Evolutionary conservation across 2,113 vertebrate genomes (phyloP), one percentile per base, ranked within the genome.

Genomic region (Sciurus niger): DNA sequence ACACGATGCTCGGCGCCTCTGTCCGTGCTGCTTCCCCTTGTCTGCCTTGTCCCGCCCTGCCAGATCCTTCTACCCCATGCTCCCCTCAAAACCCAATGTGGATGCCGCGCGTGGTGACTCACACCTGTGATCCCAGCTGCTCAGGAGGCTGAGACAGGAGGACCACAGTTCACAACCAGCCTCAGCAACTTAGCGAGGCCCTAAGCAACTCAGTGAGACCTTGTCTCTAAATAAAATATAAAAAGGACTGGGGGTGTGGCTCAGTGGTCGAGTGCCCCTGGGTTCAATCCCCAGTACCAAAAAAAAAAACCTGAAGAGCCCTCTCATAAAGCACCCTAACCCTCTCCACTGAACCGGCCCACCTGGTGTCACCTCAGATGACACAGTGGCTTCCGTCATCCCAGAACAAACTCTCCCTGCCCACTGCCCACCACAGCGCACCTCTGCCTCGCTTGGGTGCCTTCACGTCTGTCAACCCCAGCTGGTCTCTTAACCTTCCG

Each of bases 241-340:
- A 51, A 51, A 11, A 51, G 51, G 51, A 11, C 51, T 51, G 51
- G 51, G 51, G 51, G 1, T 51, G 51, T 12, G 51, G 51, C 51
- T 51, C 51, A 51, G 10, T 51, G 51, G 10, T 51, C 1, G 51
- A 51, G 51, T 51, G 51, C 13, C 51, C 11, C 51, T 51, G 51
- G 51, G 13, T 51, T 51, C 51, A 51, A 13, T 14, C 51, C 51
- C 51, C 11, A 13, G 51, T 51, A 51, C 51, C 51, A 2, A 51
- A 51, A 51, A 51, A 51, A 51, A 51, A 11, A 51, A 48, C 6
- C 11, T 48, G 48, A 48, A 11, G 53, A 18, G 6, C 51, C 78
- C n/a, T 18, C n/a, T 1, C 32, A 9, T 0, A 53, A 2, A 37
- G 30, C 8, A 11, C 22, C 24, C 53, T 8, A 4, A 13, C 25